A percentile compares a stretch with the other conserved stretches of the same genome.
These are phyloP conservation scores for Caenorhabditis imperialis DNA, from an alignment of 2,888 invertebrate species.

Conservation along the genomic window DNA sequence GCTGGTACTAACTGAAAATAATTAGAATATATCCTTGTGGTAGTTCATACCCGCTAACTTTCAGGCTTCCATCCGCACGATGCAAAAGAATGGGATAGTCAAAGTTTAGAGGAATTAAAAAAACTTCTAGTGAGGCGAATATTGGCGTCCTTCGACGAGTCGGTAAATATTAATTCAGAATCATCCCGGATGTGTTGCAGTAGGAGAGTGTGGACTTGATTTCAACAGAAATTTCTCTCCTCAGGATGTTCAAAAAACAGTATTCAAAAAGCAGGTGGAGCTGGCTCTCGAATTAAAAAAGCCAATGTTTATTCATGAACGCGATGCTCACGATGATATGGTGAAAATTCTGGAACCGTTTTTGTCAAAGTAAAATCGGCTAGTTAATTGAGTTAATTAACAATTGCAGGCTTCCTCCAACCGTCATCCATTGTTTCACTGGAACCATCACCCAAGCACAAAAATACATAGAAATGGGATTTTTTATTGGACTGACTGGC, in stretches of 20 bases:
- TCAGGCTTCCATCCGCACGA: slow-evolving; percentile 77
- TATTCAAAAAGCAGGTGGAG: slow-evolving; percentile 86
- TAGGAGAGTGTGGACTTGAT: slow-evolving; percentile 94
- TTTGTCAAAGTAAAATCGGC: slow-evolving; percentile 20
- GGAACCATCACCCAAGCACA: slow-evolving; percentile 89
- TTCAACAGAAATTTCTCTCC: slow-evolving; percentile 94
- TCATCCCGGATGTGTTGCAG: slow-evolving; percentile 91
- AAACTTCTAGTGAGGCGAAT: slow-evolving; percentile 21
- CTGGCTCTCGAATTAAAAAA: slow-evolving; percentile 90
- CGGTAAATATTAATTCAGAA: slow-evolving; percentile 63
- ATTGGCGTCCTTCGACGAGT: no score
- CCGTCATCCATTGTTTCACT: slow-evolving; percentile 92
- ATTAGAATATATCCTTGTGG: no score
- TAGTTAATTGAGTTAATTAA: not conserved
- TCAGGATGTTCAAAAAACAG: slow-evolving; percentile 88
- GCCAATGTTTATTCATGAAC: slow-evolving; percentile 91
- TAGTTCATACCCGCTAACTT: no score
- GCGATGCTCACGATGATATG: slow-evolving; percentile 91
- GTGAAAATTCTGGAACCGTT: slow-evolving; percentile 83
- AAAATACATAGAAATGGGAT: slow-evolving; percentile 88
- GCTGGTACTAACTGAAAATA: no score
- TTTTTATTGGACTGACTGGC: slow-evolving; percentile 89
- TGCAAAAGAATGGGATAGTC: slow-evolving; percentile 71
- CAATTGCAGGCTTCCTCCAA: slow-evolving; percentile 83
- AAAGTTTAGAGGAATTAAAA: slow-evolving; percentile 37